Evolutionary conservation across 1,140 invertebrate species (phyloP), one percentile per base, ranked within the genome.

Genomic region (Phocides pigmalion): DNA sequence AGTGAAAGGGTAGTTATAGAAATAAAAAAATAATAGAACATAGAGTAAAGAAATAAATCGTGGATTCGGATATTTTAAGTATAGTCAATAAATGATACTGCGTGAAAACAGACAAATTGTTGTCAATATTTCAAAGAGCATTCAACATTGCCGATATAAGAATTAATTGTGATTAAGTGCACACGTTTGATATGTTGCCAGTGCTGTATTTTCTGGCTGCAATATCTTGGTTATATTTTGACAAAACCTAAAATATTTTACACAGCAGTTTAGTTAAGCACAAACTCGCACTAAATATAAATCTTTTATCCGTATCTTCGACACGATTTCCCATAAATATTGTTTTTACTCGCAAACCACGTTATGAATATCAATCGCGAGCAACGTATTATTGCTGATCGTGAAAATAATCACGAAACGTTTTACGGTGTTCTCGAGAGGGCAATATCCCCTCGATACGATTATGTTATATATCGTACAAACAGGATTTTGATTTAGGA

Each of bases 401-500:
- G 35, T 56, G 51, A 56, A 54, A 54, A 41, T 54, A 54, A 54
- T 54, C 50, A 54, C 50, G 50, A 20, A 54, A 54, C 17, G 37
- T 56, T 56, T 56, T 56, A 56, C 51, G 51, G 51, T 42, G 51
- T 42, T 42, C 51, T 41, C 37, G 51, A 25, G 51, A 42, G 49
- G 49, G 51, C 51, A 56, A 56, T 56, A 56, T 56, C 51, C 51
- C 37, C 15, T 42, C 42, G 25, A 35, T 8, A 42, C 51, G 25
- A 11, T 32, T 16, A 20, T 39, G 12, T 17, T 15, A 11, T 11
- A 16, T 53, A 54, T 56, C 15, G 25, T 9, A 41, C 17, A 56
- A 41, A 54, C 35, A 41, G n/a, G 8, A 39, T 41, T n/a, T n/a
- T n/a, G n/a, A n/a, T n/a, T n/a, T 56, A 41, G 5, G 37, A n/a